A percentile compares a stretch with the other conserved stretches of the same genome.
Evolutionary conservation across 2,888 invertebrate genomes (phyloP).

Genomic region (Aphodius granarius): DNA sequence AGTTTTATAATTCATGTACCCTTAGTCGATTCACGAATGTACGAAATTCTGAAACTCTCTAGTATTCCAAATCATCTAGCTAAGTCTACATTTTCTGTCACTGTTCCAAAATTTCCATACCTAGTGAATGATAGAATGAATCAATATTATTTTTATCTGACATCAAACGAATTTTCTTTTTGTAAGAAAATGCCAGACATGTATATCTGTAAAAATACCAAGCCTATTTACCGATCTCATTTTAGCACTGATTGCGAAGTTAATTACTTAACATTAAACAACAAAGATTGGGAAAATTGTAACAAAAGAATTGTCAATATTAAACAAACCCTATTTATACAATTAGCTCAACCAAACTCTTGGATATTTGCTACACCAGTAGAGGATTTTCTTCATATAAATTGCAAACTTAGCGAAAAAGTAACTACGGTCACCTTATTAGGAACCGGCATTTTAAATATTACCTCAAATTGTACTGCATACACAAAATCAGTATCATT

Average conservation of each 20-base stretch:
- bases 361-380: slow-evolving; percentile 8
- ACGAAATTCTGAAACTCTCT: slow-evolving; percentile 8
- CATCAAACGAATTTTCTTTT: neutral
- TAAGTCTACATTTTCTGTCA: slow-evolving; percentile 5
- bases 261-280: slow-evolving; percentile 1
- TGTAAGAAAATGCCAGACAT: neutral
- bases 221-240: neutral
- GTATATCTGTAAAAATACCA: neutral
- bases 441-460: neutral
- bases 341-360: slow-evolving; percentile 7
- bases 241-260: slow-evolving; percentile 6
- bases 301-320: slow-evolving; percentile 1
- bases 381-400: slow-evolving; percentile 8
- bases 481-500: slow-evolving; percentile 8
- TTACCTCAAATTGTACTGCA: neutral
- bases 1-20: neutral
- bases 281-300: neutral
- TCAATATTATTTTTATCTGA: slow-evolving; percentile 5
- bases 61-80: slow-evolving; percentile 5
- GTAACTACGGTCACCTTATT: neutral
- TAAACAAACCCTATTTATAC: slow-evolving; percentile 8
- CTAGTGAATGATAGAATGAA: neutral
- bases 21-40: slow-evolving; percentile 2
- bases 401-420: neutral
- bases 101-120: neutral